Base-by-base conservation (phyloP, 1,140 invertebrate genomes). In the Nephotettix cincticeps region DNA sequence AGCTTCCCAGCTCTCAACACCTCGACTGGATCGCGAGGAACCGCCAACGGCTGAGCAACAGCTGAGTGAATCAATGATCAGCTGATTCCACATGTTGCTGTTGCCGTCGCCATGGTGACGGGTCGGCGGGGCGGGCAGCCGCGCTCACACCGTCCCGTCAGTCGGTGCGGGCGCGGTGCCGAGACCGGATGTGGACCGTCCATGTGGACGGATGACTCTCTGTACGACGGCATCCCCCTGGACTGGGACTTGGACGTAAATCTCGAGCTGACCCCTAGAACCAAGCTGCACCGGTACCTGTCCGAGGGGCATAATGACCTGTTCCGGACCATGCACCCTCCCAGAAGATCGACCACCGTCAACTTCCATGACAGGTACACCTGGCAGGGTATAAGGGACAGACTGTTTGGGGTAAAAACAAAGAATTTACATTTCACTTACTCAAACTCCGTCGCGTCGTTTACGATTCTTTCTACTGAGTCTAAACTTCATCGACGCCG, bases 241-340 rank as follows among this genome's bases (percentile, higher is more conserved):
- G 71, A 72, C 17, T 72, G 71, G 71, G 71, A 72, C 51, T 32
- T 72, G 66, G 71, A 72, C 64, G n/a, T 72, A 27, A 72, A 72
- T 29, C 71, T 72, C 17, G 71, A 72, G 51, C 29, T 72, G 71
- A 72, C 71, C 25, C 19, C 29, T 19, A 29, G 54, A 19, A 63
- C 65, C 64, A 72, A 72, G 45, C 64, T 72, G 66, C 71, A 72
- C 21, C 65, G 71, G 14, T 72, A 72, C 66, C 29, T 72, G 27
- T 72, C 71, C 45, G 71, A 72, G 66, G 71, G 71, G 1, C 71
- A 72, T 51, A 61, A 70, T 64, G 36, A 68, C 29, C 32, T 64
- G 30, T 64, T 70, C 56, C 23, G 64, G 17, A 45, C 71, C 17
- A 40, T 58, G 6, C 45, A 61, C 58, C 63, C 65, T 6, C 71